Evolutionary conservation across 2,888 invertebrate species (phyloP).

Genomic region (Autographa gamma): DNA sequence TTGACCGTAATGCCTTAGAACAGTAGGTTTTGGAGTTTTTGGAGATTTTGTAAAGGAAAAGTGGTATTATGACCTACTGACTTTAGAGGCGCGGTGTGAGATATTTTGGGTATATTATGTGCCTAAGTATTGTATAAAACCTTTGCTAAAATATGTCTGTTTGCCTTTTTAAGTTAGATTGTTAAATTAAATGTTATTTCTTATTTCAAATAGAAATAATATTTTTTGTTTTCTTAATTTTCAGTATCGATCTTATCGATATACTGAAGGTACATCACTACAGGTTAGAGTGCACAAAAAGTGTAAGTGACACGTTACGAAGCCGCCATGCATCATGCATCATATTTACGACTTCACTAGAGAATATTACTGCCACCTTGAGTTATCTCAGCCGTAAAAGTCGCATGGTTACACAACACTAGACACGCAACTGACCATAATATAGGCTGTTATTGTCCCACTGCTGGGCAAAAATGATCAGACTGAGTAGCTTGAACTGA

Average conservation of each 20-base stretch:
- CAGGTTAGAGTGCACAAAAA: slow-evolving; percentile 48
- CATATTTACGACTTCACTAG: slow-evolving; percentile 55
- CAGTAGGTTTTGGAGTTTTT: slow-evolving; percentile 30
- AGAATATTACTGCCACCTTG: slow-evolving; percentile 53
- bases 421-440: slow-evolving; percentile 35
- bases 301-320: slow-evolving; percentile 50
- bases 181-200: too few species aligned
- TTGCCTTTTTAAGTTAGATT: too few species aligned
- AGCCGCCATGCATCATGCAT: slow-evolving; percentile 46
- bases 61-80: neutral
- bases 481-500: too few species aligned
- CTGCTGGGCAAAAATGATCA: too few species aligned
- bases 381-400: slow-evolving; percentile 57
- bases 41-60: neutral
- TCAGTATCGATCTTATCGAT: neutral
- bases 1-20: slow-evolving; percentile 46
- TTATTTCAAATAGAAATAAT: too few species aligned
- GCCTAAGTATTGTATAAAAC: too few species aligned
- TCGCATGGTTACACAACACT: slow-evolving; percentile 48
- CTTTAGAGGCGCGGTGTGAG: too few species aligned
- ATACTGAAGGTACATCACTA: neutral
- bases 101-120: too few species aligned
- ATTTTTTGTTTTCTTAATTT: neutral
- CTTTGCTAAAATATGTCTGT: too few species aligned
- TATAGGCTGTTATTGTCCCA: neutral